These are phyloP conservation scores for Eurypyga helias DNA, from an alignment of 2,113 vertebrate genomes.

Conservation along the genomic window DNA sequence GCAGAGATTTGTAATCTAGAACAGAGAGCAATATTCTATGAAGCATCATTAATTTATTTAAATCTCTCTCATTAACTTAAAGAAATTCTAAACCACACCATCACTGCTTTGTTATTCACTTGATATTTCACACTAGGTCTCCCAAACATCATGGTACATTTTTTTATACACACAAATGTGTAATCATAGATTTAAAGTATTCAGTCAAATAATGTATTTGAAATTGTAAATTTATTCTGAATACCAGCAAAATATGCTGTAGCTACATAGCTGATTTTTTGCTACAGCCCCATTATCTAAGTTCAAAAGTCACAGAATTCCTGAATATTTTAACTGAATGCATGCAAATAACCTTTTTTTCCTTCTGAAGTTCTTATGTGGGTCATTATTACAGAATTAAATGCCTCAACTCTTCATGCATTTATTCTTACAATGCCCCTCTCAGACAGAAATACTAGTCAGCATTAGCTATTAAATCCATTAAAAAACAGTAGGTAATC, in stretches of 20 bases:
- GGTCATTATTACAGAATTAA: neutral
- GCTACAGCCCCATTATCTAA: neutral
- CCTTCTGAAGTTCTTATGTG: neutral
- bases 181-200: neutral
- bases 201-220: neutral
- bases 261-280: neutral
- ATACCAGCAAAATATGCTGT: neutral
- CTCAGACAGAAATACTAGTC: neutral
- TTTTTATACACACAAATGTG: neutral
- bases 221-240: neutral
- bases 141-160: neutral
- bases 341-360: neutral
- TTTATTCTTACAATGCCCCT: neutral
- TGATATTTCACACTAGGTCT: neutral
- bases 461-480: neutral
- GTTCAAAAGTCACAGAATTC: neutral
- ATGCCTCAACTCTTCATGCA: neutral
- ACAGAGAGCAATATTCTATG: neutral
- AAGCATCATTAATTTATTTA: constrained; percentile 39
- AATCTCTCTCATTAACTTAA: neutral
- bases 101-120: neutral
- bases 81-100: neutral
- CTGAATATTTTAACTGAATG: constrained; percentile 16
- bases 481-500: neutral
- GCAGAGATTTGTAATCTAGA: constrained; percentile 43